Base-by-base conservation (phyloP, 2,888 invertebrate species). In the Metalampra italica region DNA sequence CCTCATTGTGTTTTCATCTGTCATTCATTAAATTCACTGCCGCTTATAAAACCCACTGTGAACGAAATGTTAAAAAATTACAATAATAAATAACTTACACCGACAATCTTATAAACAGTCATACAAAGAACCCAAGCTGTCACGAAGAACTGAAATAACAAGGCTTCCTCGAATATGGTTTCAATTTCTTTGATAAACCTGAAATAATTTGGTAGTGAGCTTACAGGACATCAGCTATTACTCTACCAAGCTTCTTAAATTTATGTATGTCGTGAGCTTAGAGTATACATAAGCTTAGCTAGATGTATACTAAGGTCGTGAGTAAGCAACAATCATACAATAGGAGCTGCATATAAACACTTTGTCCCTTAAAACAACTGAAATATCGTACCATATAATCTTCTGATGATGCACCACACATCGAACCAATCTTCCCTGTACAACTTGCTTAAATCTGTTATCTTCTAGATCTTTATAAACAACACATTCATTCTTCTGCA, bases 51-150 rank as follows among this genome's bases (percentile, higher is more conserved):
- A 22, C 22, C 22, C 2, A 22, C 22, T 22, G 22, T 22, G 22
- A 22, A 22, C 22, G 2, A 22, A 22, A 22, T 5, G 22, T n/a
- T n/a, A n/a, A n/a, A n/a, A n/a, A n/a, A n/a, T 36, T n/a, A 8
- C 7, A 11, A 32, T 5, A 9, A 11, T 32, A 32, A 11, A 7
- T 2, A 51, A 71, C 79, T 58, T 68, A 86, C 86, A 43, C 71
- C 77, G 14, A 77, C 77, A 43, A 85, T 81, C 54, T 82, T 86
- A 59, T 85, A 86, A n/a, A 78, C 66, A 1, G 82, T 83, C 81
- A 83, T 85, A 54, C 86, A 86, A 53, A 86, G 75, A 3, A 85
- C 83, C 85, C 82, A 84, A 7, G 79, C 74, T 65, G 74, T 78
- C 0, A 75, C 67, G 32, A 80, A 59, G 43, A 85, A 75, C 50